Base-by-base conservation (phyloP, 2,888 invertebrate genomes). In the Drosophila differens region DNA sequence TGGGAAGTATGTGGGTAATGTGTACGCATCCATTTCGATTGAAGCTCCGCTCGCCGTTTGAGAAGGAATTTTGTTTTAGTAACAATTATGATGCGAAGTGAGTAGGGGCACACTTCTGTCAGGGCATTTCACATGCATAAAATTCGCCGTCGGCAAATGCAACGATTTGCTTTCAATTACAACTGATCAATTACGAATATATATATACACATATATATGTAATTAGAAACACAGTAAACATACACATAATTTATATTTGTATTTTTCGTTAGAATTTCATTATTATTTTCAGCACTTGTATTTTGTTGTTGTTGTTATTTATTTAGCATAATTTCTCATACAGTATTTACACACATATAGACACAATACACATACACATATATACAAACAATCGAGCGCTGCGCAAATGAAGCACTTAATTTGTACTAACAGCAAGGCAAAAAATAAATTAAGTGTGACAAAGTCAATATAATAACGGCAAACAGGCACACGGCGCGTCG, bases 1-100 rank as follows among this genome's bases (percentile, higher is more conserved):
- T 9, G 86, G 86, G 70, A 87, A 87, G 47, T 87, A 87, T 6
- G 86, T 87, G 19, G 86, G 86, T 57, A 87, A 55, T 25, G 87
- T 74, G 65, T 90, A 87, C 7, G 87, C 87, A 71, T 87, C 87
- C 87, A 87, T 87, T 52, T 79, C 37, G 44, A 49, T 51, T 12
- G 16, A 22, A 14, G n/a, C 19, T 19, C 9, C 16, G 47, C 25
- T 47, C 16, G 25, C 25, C 25, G 47, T 25, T 47, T 47, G 16
- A 9, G 47, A 25, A 25, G 7, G 25, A 9, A 25, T 25, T 47
- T 47, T 25, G 7, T 25, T 47, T 47, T 47, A 16, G 47, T 47
- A 16, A 16, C 25, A 47, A 25, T 25, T 47, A 47, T 9, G 47
- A 25, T 4, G 16, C 25, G 16, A 25, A 7, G 22, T 25, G 14